A percentile compares a stretch with the other conserved stretches of the same genome.
phyloP scores from a whole-genome alignment of 2,113 vertebrate species.

The Tupaia tana region DNA sequence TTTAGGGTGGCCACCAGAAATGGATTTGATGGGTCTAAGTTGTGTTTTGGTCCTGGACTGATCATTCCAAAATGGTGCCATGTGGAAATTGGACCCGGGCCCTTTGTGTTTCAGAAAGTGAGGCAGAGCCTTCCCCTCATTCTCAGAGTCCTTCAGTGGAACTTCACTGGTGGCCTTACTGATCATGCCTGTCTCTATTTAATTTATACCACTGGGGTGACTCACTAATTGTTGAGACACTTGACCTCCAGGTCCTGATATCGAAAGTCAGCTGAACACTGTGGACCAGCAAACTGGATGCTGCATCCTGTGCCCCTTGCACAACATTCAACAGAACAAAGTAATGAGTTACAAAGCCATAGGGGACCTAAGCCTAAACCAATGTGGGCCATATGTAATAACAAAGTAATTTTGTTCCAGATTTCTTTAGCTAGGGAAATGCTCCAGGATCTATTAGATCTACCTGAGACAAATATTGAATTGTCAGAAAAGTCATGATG shows the following conservation, averaged over 20 bases:
- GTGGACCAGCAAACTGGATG: not conserved
- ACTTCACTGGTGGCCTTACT: not conserved
- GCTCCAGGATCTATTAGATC: not conserved
- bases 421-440: not conserved
- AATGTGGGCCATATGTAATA: not conserved
- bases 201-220: not conserved
- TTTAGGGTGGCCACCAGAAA: not conserved
- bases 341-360: not conserved
- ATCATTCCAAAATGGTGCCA: not conserved
- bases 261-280: not conserved
- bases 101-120: not conserved
- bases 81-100: not conserved
- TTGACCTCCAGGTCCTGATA: not conserved
- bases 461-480: not conserved
- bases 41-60: not conserved
- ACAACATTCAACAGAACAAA: not conserved
- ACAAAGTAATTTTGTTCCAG: not conserved
- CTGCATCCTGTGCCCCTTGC: not conserved
- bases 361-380: not conserved
- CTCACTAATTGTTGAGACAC: not conserved
- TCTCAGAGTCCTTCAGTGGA: not conserved
- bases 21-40: not conserved
- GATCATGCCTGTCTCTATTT: not conserved
- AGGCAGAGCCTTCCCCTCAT: not conserved
- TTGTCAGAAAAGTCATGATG: too few species aligned